Base-by-base conservation (phyloP, 2,797 vertebrate species). In the Poecilia velifera region DNA sequence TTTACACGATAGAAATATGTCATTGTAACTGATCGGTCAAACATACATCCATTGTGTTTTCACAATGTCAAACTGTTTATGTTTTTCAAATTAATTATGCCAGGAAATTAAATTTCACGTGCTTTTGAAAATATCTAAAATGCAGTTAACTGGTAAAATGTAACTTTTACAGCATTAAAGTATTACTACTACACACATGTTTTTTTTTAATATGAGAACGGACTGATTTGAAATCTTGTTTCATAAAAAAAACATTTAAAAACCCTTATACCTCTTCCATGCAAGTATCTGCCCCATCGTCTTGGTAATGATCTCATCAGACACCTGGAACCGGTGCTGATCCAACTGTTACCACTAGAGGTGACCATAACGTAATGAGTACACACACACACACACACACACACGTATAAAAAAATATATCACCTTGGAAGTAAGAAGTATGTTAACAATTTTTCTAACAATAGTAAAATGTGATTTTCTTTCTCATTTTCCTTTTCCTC, bases 1-100 rank as follows among this genome's bases (percentile, higher is more conserved):
- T 82, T 89, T 36, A 57, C 31, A 3, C 46, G 49, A 12, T 51
- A 45, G 9, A 34, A 55, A 80, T 20, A 71, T 71, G 41, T 46
- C 13, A 71, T 16, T 45, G 41, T 71, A 71, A 16, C 10, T 28
- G n/a, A 0, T 71, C 22, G n/a, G 20, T 46, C 13, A 71, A 71
- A 71, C 28, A 16, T 25, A 16, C 12, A 46, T 46, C 7, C 7
- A 3, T 28, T 14, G 41, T 46, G 43, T 71, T 46, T 46, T 12
- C 13, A 45, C 25, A 7, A 6, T 7, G 10, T 45, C 3, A 71
- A 45, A 45, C 41, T 13, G 22, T n/a, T 45, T 45, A n/a, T 2
- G 28, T 34, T 68, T n/a, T n/a, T n/a, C 68, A 13, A 6, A 25
- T 41, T 43, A 43, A n/a, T 43, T 45, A 45, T 43, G 13, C 2